A percentile compares a stretch with the other conserved stretches of the same genome.
phyloP scores from a whole-genome alignment of 2,888 invertebrate genomes.

The Griposia aprilina region DNA sequence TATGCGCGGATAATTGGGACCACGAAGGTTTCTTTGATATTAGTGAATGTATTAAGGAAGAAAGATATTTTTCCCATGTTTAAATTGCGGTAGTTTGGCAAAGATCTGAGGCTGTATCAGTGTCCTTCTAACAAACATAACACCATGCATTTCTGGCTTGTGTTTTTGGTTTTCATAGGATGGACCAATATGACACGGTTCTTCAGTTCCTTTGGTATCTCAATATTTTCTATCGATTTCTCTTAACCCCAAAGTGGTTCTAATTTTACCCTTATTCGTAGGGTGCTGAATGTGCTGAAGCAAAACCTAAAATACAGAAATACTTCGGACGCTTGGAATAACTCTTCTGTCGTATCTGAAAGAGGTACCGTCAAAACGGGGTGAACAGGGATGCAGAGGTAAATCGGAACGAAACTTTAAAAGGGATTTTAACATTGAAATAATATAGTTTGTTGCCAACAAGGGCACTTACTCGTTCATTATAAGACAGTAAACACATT shows the following conservation, averaged over 20 bases:
- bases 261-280: not conserved
- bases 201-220: not conserved
- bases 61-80: not conserved
- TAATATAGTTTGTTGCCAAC: too few species aligned
- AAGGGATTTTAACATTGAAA: too few species aligned
- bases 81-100: not conserved
- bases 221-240: not conserved
- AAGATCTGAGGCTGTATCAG: constrained; percentile 1
- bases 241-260: not conserved
- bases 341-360: too few species aligned
- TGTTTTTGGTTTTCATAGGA: too few species aligned
- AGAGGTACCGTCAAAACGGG: too few species aligned
- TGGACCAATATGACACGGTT: not conserved
- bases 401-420: too few species aligned
- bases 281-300: not conserved
- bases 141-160: too few species aligned
- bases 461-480: too few species aligned
- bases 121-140: too few species aligned
- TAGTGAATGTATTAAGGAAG: constrained; percentile 8
- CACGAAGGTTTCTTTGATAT: constrained; percentile 19
- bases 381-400: too few species aligned
- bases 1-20: constrained; percentile 47
- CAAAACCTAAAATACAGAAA: not conserved
- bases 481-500: too few species aligned
- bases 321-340: not conserved